Evolutionary conservation across 2,797 vertebrate genomes (phyloP).

Genomic region (Ibycter americanus): DNA sequence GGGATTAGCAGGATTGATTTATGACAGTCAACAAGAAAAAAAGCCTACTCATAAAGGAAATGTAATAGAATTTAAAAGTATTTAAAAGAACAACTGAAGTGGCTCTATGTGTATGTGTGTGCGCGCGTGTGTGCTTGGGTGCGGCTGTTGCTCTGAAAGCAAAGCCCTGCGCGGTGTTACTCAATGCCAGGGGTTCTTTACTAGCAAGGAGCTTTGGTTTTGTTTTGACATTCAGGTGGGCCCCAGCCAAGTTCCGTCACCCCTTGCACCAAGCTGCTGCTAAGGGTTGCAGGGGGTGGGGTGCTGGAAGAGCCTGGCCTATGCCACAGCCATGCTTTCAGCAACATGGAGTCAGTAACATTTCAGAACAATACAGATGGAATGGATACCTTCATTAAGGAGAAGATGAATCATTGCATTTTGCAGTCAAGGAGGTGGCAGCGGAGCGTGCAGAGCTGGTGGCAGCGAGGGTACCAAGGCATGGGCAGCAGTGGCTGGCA

Average conservation of each 20-base stretch:
- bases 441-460: background rate
- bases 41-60: background rate
- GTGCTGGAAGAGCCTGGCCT: background rate
- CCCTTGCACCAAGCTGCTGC: background rate
- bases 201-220: background rate
- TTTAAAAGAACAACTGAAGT: background rate
- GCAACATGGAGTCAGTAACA: background rate
- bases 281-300: background rate
- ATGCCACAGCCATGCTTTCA: background rate
- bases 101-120: background rate
- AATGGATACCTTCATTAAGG: background rate
- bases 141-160: background rate
- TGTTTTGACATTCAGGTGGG: background rate
- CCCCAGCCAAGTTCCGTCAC: background rate
- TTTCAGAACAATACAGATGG: background rate
- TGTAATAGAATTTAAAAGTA: background rate
- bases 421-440: background rate
- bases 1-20: background rate
- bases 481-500: background rate
- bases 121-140: background rate
- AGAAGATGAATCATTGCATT: background rate
- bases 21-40: background rate
- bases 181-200: background rate
- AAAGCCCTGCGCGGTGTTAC: fast-evolving
- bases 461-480: background rate